Conservation (phyloP, 2,797 vertebrate genomes). For the Carduelis carduelis region DNA sequence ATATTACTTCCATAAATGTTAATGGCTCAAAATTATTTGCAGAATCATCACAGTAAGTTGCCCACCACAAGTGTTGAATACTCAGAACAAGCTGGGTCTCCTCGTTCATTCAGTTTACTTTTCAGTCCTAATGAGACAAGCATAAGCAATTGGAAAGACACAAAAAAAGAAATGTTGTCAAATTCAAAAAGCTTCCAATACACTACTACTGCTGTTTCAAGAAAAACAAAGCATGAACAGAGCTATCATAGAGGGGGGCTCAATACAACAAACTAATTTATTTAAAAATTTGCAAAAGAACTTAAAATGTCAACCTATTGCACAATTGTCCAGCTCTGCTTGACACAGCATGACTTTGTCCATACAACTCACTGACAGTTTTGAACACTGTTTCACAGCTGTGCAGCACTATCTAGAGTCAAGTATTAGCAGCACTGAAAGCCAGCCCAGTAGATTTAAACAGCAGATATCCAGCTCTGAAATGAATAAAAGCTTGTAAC, state of each 20-base stretch:
- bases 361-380: background rate
- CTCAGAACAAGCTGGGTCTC: background rate
- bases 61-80: background rate
- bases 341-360: background rate
- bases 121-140: background rate
- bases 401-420: background rate
- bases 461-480: background rate
- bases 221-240: background rate
- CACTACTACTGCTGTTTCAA: background rate
- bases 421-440: background rate
- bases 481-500: background rate
- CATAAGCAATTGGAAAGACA: background rate
- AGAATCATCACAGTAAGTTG: background rate
- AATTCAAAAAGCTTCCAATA: background rate
- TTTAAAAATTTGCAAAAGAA: background rate
- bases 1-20: background rate
- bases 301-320: background rate
- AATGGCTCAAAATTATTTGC: background rate
- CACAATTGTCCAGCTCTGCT: background rate
- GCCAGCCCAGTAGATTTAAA: background rate
- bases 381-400: background rate
- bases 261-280: background rate
- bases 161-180: background rate
- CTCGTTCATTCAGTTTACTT: background rate
- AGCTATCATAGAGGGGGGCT: background rate